Conservation (phyloP, 2,888 invertebrate genomes). For the Athripsodes cinereus region DNA sequence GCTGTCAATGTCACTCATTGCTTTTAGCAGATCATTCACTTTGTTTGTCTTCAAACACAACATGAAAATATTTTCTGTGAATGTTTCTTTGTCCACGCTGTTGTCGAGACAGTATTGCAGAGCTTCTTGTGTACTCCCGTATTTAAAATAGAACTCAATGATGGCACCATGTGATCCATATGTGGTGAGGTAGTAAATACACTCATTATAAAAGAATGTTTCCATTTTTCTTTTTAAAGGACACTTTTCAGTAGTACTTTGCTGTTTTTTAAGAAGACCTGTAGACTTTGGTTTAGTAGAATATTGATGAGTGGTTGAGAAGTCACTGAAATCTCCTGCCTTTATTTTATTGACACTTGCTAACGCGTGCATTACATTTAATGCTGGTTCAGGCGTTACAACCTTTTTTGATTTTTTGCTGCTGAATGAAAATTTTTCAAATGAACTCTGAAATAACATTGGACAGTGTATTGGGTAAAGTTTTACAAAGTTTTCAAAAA, state of each 20-base stretch:
- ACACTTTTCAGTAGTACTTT: conserved; percentile 30
- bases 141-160: conserved; percentile 69
- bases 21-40: conserved; percentile 53
- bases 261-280: conserved; percentile 38
- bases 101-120: conserved; percentile 65
- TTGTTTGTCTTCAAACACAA: conserved; percentile 60
- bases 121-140: conserved; percentile 63
- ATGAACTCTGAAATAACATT: conserved; percentile 9
- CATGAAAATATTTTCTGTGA: conserved; percentile 66
- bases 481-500: background rate
- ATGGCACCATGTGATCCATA: conserved; percentile 74
- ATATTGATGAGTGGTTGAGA: conserved; percentile 39
- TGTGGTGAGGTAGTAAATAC: conserved; percentile 70
- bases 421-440: conserved; percentile 12
- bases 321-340: conserved; percentile 51
- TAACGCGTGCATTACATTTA: conserved; percentile 55
- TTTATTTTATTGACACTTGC: conserved; percentile 52
- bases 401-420: conserved; percentile 36
- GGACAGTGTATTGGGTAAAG: too few species aligned
- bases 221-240: conserved; percentile 42
- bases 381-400: conserved; percentile 50
- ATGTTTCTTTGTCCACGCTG: conserved; percentile 60
- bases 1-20: conserved; percentile 60
- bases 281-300: conserved; percentile 44
- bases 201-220: conserved; percentile 66